These are phyloP conservation scores for Enhydra lutris DNA, from an alignment of 2,113 vertebrate genomes.

Conservation along the genomic window DNA sequence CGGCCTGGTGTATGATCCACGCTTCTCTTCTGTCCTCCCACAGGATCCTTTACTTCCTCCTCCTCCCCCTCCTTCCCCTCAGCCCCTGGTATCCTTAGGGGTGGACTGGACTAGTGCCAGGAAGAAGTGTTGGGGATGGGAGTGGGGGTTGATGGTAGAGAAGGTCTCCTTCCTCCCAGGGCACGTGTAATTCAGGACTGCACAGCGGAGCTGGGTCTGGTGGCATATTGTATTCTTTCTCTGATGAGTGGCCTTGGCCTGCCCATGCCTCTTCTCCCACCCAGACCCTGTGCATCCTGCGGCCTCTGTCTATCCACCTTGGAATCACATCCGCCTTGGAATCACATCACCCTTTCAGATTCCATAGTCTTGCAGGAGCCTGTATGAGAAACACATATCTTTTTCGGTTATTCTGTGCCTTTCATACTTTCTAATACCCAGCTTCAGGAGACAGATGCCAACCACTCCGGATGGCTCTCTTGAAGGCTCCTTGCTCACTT, in stretches of 20 bases:
- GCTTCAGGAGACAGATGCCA: background rate
- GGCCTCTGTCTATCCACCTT: background rate
- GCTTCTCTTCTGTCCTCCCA: background rate
- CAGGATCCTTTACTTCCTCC: background rate
- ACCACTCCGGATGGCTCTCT: background rate
- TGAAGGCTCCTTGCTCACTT: background rate
- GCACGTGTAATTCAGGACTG: background rate
- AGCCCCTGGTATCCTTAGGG: background rate
- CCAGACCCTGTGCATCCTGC: background rate
- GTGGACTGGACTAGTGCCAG: background rate
- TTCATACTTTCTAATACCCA: background rate
- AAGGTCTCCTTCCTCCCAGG: background rate
- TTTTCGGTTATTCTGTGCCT: background rate
- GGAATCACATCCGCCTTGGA: background rate
- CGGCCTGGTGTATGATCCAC: too few species aligned
- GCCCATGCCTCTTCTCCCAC: background rate
- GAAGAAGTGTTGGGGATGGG: accelerated
- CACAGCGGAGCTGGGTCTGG: too few species aligned
- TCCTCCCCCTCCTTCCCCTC: accelerated
- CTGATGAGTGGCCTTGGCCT: background rate
- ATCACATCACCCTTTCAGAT: background rate
- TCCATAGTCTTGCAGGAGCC: background rate
- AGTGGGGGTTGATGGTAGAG: background rate
- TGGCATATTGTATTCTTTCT: accelerated
- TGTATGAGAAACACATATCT: background rate